Base-by-base conservation (phyloP, 2,888 invertebrate genomes). In the Cryptus armator region DNA sequence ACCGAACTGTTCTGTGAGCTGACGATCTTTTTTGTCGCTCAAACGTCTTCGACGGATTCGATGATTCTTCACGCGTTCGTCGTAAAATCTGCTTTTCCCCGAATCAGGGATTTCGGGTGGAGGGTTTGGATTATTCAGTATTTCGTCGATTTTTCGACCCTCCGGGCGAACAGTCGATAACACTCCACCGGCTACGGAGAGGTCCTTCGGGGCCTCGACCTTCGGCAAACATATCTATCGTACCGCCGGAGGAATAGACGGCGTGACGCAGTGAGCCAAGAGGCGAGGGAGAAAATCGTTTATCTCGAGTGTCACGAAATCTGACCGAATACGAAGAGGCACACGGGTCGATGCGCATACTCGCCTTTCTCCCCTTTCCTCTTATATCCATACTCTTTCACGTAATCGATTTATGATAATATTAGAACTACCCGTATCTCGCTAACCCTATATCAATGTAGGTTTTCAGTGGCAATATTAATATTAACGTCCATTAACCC, bases 221-320 rank as follows among this genome's bases (percentile, higher is more conserved):
- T 78, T 81, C 71, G 32, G 76, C 43, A 72, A 53, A 77, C 53
- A 32, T 67, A 51, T 68, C 48, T 37, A 56, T 79, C 48, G 79
- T 32, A 72, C 29, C 62, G 68, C 37, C 51, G 9, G 53, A 19
- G 51, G 48, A 10, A 53, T 32, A 10, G 53, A 48, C 16, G 43
- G 56, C 44, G n/a, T 16, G 44, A n/a, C 46, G 51, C 19, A 67
- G 64, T 2, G 14, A 29, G 44, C 43, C 19, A 24, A 44, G 53
- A n/a, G 71, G 68, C 71, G 64, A 74, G 74, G 66, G 53, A 7
- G 53, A 81, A 83, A 78, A 84, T 84, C 75, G 64, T 84, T 81
- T 72, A 79, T 76, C 75, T 79, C 76, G 67, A 76, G 79, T 77
- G 53, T 72, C 72, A 71, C 66, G 46, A 78, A 74, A 85, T 82